Base-by-base conservation (phyloP, 2,888 invertebrate species). In the Dugesia japonica region DNA sequence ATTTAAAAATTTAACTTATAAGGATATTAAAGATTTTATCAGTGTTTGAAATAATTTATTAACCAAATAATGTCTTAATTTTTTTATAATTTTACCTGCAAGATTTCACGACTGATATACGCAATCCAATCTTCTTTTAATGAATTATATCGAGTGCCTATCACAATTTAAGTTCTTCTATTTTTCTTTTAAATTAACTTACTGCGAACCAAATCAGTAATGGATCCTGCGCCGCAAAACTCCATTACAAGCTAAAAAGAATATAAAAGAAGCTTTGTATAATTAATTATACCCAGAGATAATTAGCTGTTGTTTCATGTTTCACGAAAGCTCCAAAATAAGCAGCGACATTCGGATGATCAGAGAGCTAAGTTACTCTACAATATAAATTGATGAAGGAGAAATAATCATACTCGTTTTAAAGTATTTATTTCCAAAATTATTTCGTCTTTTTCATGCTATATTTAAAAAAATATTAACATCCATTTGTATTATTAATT, bases 121-220 rank as follows among this genome's bases (percentile, higher is more conserved):
- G 56, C 56, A 56, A 56, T 56, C 56, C 56, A 56, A 56, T 56
- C 56, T 56, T 56, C 56, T 56, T 56, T 56, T 4, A 56, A n/a
- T n/a, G 56, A 56, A 56, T 56, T 56, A 56, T 56, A 56, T 23
- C 56, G 4, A n/a, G 56, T 56, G 17, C 56, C 56, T 56, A 56
- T 23, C n/a, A 13, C 4, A 20, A 13, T 20, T 13, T 38, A 38
- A 13, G n/a, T 9, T 7, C 7, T 20, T 13, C 23, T 56, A 13
- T 38, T 20, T n/a, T 13, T 56, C 1, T 13, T 20, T 56, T 13
- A 7, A n/a, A n/a, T 7, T 9, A 56, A 9, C 4, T 56, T 56
- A 56, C 56, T 56, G 4, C 56, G 56, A 1, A 56, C 56, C 23
- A 56, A 56, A 56, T 56, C 56, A 9, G 56, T 56, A 20, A 56